Conservation (phyloP, 2,113 vertebrate genomes). For the Chionomys nivalis region DNA sequence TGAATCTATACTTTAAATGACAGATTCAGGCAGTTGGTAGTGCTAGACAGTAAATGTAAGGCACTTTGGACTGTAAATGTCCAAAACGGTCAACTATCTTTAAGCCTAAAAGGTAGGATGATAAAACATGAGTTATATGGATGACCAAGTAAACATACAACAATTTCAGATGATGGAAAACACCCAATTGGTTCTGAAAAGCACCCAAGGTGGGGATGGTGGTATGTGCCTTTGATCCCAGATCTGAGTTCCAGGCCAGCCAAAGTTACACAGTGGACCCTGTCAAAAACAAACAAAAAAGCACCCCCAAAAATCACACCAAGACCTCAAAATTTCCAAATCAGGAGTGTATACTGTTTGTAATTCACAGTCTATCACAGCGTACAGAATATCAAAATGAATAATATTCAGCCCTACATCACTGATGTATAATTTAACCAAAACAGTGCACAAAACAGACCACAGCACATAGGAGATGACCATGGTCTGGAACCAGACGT, state of each 20-base stretch:
- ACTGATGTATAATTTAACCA: neutral
- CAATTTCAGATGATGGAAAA: neutral
- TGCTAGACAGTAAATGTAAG: neutral
- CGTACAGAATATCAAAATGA: neutral
- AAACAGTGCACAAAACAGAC: neutral
- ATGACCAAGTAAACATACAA: neutral
- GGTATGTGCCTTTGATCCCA: neutral
- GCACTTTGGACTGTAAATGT: neutral
- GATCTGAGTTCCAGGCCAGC: neutral
- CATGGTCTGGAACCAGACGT: neutral
- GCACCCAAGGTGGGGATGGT: neutral
- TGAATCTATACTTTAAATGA: neutral
- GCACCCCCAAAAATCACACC: neutral
- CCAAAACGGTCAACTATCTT: neutral
- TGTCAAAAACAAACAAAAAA: neutral
- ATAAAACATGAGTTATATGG: constrained; percentile 18
- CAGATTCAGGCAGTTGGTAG: neutral
- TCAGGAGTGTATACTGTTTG: neutral
- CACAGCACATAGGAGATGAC: neutral
- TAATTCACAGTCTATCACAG: neutral
- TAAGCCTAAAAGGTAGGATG: neutral
- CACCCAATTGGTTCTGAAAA: neutral
- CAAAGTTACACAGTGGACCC: neutral
- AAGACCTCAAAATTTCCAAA: neutral
- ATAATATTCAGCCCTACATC: neutral